Evolutionary conservation across 30 jellyfish, hydroid and myxozoan genomes (phyloP), one percentile per base, ranked within the genome.

Genomic region (Aurelia aurita complex sp. Pacific): DNA sequence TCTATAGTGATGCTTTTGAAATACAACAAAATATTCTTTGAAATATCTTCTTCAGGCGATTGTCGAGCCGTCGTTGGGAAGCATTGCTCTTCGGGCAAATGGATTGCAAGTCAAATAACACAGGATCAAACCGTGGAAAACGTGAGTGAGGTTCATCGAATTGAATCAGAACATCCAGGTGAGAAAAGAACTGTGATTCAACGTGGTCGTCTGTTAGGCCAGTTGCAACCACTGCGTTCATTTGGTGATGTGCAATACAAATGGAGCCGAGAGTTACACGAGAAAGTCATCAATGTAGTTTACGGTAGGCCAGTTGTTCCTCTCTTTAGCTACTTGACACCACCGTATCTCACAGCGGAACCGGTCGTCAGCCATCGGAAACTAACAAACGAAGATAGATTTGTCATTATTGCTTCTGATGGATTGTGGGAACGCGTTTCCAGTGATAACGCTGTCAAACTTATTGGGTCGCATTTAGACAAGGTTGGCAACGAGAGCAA

Each of bases 201-300:
- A 34, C 69, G 69, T 43, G 94, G 92, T 16, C 94, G 98, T 35
- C 81, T 94, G 13, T 90, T 94, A 3, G 98, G 98, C 17, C 98
- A 94, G 76, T 81, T 94, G 81, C 97, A 88, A 64, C 98, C 98
- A 17, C 73, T 94, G 84, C 94, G 98, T 3, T 65, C 98, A 36
- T 94, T 94, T 73, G 98, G 98, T n/a, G 98, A 94, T 73, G 95
- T 94, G 32, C 86, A 74, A 33, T 94, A 94, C 86, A 94, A 94
- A 77, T 94, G 98, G 98, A 82, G 96, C 67, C 65, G 60, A 40
- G 92, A 94, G 80, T 77, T 94, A 38, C 98, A 94, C 69, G 96
- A 64, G 50, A 60, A 66, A 54, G 97, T 94, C 42, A 83, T 94
- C 46, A 91, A 94, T 74, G 85, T 83, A 33, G 87, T 88, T 13